Percentiles rank a stretch among this genome's conserved stretches.
phyloP scores from a whole-genome alignment of 2,888 invertebrate species.

The Stenchaetothrips biformis region DNA sequence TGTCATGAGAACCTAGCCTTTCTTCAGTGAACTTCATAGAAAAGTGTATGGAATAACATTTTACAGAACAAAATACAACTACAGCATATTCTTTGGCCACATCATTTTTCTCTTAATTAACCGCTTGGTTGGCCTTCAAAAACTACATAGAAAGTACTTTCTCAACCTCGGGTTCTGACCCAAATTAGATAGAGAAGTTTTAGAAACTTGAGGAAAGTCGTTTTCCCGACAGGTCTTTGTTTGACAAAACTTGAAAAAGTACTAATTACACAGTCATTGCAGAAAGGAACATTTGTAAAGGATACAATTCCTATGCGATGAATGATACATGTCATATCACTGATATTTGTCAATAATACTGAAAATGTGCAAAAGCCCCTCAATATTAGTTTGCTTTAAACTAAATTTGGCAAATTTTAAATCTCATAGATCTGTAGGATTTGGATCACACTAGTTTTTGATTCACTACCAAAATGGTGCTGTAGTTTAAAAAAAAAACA shows the following conservation, averaged over 20 bases:
- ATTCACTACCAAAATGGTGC: no score
- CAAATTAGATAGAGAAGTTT: background rate
- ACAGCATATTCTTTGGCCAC: slow-evolving; percentile 24
- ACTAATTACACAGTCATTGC: background rate
- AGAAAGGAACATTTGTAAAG: slow-evolving; percentile 19
- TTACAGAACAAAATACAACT: slow-evolving; percentile 19
- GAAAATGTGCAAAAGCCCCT: background rate
- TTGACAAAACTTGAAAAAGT: slow-evolving; percentile 1
- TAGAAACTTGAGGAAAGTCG: no score
- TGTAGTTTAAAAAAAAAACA: no score
- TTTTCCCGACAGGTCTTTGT: background rate
- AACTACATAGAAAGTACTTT: slow-evolving; percentile 11
- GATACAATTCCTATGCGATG: slow-evolving; percentile 18
- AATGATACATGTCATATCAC: slow-evolving; percentile 25
- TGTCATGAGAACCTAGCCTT: background rate
- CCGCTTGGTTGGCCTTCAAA: slow-evolving; percentile 14
- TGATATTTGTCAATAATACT: slow-evolving; percentile 24
- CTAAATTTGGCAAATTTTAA: slow-evolving; percentile 19
- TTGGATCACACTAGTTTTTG: background rate
- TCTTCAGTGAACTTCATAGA: background rate
- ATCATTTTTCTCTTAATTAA: slow-evolving; percentile 12
- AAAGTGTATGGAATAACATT: slow-evolving; percentile 16
- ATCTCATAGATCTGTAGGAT: background rate
- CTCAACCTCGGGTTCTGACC: background rate
- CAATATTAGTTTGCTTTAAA: background rate